A percentile compares a stretch with the other conserved stretches of the same genome.
Evolutionary conservation across 1,140 invertebrate species (phyloP).

Genomic region (Vanessa tameamea): DNA sequence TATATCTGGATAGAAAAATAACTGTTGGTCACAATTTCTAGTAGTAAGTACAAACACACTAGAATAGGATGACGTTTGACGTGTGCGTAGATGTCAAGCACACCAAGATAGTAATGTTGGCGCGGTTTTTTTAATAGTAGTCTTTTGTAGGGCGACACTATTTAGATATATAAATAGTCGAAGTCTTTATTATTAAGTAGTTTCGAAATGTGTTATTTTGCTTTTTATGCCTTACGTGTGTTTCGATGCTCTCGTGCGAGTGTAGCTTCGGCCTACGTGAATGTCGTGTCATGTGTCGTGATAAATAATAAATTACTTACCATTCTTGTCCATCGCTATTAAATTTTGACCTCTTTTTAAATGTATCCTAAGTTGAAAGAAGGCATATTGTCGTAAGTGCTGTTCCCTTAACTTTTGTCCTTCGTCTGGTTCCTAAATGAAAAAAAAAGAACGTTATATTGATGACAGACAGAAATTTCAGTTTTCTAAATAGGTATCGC

Average conservation of each 20-base stretch:
- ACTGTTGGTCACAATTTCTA: no score
- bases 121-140: no score
- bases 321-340: conserved; percentile 96
- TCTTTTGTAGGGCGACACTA: no score
- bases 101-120: no score
- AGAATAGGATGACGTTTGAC: no score
- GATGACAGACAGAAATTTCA: background rate
- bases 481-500: background rate
- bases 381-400: conserved; percentile 90
- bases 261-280: conserved; percentile 27
- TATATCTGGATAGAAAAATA: no score
- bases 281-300: conserved; percentile 25
- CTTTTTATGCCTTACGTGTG: background rate
- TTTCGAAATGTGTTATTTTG: no score
- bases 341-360: conserved; percentile 93
- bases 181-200: no score
- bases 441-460: conserved; percentile 25
- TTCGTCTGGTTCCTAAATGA: conserved; percentile 78
- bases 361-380: conserved; percentile 94
- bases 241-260: conserved; percentile 16
- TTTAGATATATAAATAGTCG: no score
- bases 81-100: no score
- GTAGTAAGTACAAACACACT: no score
- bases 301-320: conserved; percentile 80
- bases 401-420: conserved; percentile 84